Evolutionary conservation across 2,113 vertebrate genomes (phyloP), one percentile per base, ranked within the genome.

Genomic region (Naja naja): DNA sequence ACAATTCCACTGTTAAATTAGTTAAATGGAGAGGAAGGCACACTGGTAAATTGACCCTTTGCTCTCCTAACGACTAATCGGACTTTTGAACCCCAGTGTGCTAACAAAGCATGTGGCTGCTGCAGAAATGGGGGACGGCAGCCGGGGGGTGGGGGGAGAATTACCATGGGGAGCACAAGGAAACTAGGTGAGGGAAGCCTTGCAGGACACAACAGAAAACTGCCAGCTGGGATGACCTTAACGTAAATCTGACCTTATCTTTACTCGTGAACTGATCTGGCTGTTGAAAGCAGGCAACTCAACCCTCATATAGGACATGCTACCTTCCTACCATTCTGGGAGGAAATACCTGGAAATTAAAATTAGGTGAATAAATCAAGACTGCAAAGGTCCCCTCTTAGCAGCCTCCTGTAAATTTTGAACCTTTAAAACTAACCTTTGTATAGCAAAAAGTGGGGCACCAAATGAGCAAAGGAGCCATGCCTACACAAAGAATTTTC

Each of bases 21-120:
- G 98, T 98, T 98, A 98, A 98, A 98, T 97, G 97, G 97, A 98
- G 97, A 98, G 97, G 98, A 98, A 98, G 98, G 96, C 97, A 97
- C 97, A 95, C 96, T 96, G 97, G 96, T 97, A 97, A 97, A 98
- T 96, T 97, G 98, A 98, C 98, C 98, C 97, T 96, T 94, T 87
- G 95, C 96, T 97, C 98, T 98, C 97, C 97, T 97, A 96, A 97
- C 96, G 95, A 97, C 98, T 97, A 97, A 98, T 97, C 97, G 97
- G 97, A 97, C 97, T 96, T 97, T 94, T 96, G 97, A 97, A 97
- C 96, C 1, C 18, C 92, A 96, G 23, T 95, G 97, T 93, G 96
- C 97, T 97, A 97, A 97, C 97, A 96, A 95, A 97, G 94, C 94
- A 95, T 93, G 90, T 0, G 0, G 96, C 95, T 85, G 90, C 27